Evolutionary conservation across 1,140 invertebrate species (phyloP).

Genomic region (Myzus persicae): DNA sequence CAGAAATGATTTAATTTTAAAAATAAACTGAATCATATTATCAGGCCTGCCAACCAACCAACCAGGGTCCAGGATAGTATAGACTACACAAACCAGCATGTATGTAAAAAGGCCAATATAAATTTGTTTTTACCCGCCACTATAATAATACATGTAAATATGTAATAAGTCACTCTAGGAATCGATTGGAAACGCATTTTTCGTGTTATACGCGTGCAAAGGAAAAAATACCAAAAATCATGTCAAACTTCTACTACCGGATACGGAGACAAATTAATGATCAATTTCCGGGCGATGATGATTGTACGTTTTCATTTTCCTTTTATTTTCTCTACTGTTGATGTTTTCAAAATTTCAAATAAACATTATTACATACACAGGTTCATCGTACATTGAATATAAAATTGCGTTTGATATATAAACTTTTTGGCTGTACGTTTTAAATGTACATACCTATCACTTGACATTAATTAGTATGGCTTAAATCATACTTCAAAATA

Average conservation of each 20-base stretch:
- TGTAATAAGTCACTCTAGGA: neutral
- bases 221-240: slow-evolving; percentile 8
- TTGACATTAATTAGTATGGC: neutral
- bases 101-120: neutral
- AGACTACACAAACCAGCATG: neutral
- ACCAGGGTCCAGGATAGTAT: no score
- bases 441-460: no score
- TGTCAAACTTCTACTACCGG: neutral
- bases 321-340: neutral
- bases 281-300: neutral
- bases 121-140: neutral
- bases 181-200: slow-evolving; percentile 18
- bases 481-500: neutral
- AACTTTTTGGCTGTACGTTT: neutral
- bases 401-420: neutral
- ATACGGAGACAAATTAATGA: slow-evolving; percentile 14
- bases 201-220: no score
- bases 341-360: neutral
- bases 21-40: neutral
- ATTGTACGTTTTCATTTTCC: neutral
- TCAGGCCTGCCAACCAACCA: neutral
- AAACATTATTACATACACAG: neutral
- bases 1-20: neutral
- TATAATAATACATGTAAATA: no score
- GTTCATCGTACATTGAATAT: neutral